Conservation (phyloP, 2,888 invertebrate species). For the Aromia moschata region DNA sequence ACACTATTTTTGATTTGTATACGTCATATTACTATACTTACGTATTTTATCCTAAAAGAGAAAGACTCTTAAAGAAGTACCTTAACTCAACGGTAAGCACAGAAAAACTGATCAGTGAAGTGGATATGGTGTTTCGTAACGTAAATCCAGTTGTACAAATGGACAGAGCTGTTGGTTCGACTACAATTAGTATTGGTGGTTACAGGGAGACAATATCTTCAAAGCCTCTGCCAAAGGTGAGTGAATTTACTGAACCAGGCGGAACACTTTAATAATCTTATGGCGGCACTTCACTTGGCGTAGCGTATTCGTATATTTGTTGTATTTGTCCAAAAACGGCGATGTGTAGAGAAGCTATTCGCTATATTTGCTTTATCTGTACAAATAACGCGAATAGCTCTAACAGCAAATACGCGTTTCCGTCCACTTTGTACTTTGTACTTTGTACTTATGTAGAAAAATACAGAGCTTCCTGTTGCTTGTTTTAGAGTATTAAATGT, state of each 20-base stretch:
- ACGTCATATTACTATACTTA: neutral
- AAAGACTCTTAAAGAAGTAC: neutral
- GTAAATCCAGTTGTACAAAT: conserved; percentile 1
- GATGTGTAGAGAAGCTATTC: too few relatives aligned
- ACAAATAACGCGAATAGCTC: too few relatives aligned
- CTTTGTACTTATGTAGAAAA: too few relatives aligned
- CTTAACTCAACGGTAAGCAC: neutral
- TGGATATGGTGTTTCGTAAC: conserved; percentile 1
- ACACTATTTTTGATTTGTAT: conserved; percentile 2
- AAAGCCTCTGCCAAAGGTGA: neutral
- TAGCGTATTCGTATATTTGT: too few relatives aligned
- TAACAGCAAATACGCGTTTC: too few relatives aligned
- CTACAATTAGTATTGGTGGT: conserved; percentile 4
- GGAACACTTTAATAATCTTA: too few relatives aligned
- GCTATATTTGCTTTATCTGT: too few relatives aligned
- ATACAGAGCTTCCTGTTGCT: too few relatives aligned
- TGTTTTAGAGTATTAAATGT: too few relatives aligned
- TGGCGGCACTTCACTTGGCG: too few relatives aligned
- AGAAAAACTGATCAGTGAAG: neutral
- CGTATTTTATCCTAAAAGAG: neutral
- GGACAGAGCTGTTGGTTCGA: neutral
- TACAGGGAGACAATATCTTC: neutral
- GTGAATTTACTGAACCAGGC: neutral
- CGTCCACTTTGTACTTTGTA: too few relatives aligned
- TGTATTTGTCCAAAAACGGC: too few relatives aligned